Base-by-base conservation (phyloP, 2,888 invertebrate genomes). In the Venustoraphidia nigricollis region DNA sequence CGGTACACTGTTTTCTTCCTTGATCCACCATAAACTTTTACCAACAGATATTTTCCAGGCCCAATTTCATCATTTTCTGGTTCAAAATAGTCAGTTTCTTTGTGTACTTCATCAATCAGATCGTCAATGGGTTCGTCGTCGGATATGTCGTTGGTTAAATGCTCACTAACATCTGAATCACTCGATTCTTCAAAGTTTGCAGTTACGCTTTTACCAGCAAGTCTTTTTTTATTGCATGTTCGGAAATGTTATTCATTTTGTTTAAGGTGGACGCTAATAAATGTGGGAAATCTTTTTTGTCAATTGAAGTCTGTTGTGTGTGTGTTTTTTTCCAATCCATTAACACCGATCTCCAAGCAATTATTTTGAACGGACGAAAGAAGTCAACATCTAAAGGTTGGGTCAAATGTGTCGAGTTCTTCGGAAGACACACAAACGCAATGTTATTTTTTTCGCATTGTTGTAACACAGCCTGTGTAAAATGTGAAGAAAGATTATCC, bases 371-470 rank as follows among this genome's bases (percentile, higher is more conserved):
- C 5, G 59, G 55, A 9, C 54, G 40, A 43, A 59, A 60, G 42
- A 52, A 57, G 4, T 54, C 56, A 10, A 60, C 58, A 51, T 59
- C 59, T 17, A 56, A 49, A 10, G 60, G 58, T 46, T 59, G 59
- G 8, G 45, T 47, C n/a, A 59, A 42, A 48, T 62, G 59, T 0
- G 59, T 60, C 8, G 54, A 50, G 51, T 62, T 60, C 37, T 53
- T 50, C 2, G 60, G 60, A 9, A 61, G 50, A 34, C 53, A 57
- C n/a, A 61, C 27, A 47, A 53, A 14, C 55, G 47, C 51, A 59
- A 60, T 39, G 40, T 49, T 41, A 60, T 65, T 58, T 36, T 62
- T 60, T 49, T 43, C n/a, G 27, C 50, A 53, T 38, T 41, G 44
- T 10, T 37, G 41, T 14, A 54, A 34, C 9, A 55, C 51, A 42